Percentiles rank a stretch among this genome's conserved stretches.
Conservation (phyloP, 1,140 invertebrate genomes). For the Araneus ventricosus region DNA sequence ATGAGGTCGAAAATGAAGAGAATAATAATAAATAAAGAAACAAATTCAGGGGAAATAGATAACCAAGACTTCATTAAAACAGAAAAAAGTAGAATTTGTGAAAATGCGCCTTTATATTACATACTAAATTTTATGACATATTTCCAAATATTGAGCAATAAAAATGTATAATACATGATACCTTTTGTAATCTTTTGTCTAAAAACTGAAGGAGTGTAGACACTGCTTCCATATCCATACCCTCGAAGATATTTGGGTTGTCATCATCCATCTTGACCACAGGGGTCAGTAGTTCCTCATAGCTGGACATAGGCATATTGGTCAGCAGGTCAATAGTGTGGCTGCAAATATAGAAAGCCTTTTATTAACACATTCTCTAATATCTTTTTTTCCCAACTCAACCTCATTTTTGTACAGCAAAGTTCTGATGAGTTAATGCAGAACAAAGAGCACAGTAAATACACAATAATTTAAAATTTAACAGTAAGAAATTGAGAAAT, state of each 20-base stretch:
- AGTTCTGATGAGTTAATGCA: no score
- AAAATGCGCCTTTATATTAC: no score
- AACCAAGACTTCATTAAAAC: no score
- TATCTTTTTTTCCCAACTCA: neutral
- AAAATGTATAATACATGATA: constrained; percentile 2
- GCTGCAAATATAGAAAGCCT: constrained; percentile 79
- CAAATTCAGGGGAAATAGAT: no score
- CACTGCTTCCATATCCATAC: constrained; percentile 86
- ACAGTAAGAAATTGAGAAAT: no score
- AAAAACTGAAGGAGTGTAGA: constrained; percentile 85
- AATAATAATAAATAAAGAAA: no score
- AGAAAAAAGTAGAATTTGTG: no score
- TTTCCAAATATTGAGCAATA: neutral
- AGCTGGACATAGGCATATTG: constrained; percentile 82
- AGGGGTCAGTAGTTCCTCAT: constrained; percentile 82
- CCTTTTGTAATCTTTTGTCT: constrained; percentile 82
- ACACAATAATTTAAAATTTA: no score
- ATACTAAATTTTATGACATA: neutral
- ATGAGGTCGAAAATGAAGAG: no score
- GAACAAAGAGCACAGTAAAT: no score
- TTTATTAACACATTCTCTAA: neutral
- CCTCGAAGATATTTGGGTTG: constrained; percentile 83
- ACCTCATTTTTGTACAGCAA: neutral
- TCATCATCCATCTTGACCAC: constrained; percentile 79
- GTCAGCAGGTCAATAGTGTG: constrained; percentile 84